Percentiles rank a stretch among this genome's conserved stretches.
These are phyloP conservation scores for Kryptolebias ocellatus DNA, from an alignment of 2,797 vertebrate species.

Conservation along the genomic window DNA sequence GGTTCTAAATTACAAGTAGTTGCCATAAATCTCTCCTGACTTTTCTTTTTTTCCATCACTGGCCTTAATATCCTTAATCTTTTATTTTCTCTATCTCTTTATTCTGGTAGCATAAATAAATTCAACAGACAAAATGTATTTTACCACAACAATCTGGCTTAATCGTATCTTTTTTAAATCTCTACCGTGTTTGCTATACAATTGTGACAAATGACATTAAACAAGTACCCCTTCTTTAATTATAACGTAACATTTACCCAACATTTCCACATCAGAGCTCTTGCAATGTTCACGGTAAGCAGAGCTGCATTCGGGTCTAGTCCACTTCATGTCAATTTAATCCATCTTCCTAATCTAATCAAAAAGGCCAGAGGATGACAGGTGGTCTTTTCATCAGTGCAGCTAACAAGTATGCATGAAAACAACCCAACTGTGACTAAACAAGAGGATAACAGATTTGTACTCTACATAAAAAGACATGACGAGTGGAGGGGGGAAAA, in stretches of 20 bases:
- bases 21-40: too few relatives aligned
- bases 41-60: too few relatives aligned
- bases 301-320: constrained; percentile 27
- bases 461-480: constrained; percentile 52
- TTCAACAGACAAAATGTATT: too few relatives aligned
- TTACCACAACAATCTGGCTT: too few relatives aligned
- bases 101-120: too few relatives aligned
- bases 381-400: constrained; percentile 77
- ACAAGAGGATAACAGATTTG: constrained; percentile 61
- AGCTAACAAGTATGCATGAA: constrained; percentile 61
- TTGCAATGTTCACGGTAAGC: constrained; percentile 43
- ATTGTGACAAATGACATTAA: too few relatives aligned
- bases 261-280: constrained; percentile 28
- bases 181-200: too few relatives aligned
- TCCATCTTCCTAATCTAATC: constrained; percentile 71
- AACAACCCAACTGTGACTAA: constrained; percentile 55
- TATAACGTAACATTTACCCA: not conserved
- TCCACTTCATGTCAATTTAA: constrained; percentile 65
- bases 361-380: constrained; percentile 69
- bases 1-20: too few relatives aligned
- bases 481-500: constrained; percentile 43
- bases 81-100: too few relatives aligned
- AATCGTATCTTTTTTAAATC: too few relatives aligned
- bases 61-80: too few relatives aligned
- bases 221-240: too few relatives aligned